Evolutionary conservation across 1,140 invertebrate species (phyloP), one percentile per base, ranked within the genome.

Genomic region (Alviniconcha marisindica): DNA sequence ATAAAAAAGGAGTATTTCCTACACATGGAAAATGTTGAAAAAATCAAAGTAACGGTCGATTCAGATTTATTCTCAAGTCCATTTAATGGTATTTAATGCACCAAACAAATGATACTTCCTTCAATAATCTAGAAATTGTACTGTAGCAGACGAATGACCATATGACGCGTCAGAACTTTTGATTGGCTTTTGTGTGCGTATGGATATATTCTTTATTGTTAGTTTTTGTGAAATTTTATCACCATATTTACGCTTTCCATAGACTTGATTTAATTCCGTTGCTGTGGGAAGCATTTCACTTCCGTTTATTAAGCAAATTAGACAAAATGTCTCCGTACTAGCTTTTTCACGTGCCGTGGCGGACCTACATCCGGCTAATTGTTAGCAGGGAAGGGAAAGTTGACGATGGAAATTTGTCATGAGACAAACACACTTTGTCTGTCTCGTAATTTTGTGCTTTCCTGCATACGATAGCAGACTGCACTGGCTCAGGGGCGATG

Each of bases 401-500:
- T 36, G 42, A 73, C 38, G 18, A 80, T 80, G 78, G 78, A 66
- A 80, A 80, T 38, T 69, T 69, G 78, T 60, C 78, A 80, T 80
- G 78, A 80, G 31, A 80, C 78, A 63, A 31, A 33, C 56, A 31
- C 54, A 76, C 24, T 38, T 63, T 38, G 40, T 82, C 1, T 82
- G 24, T 54, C 36, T 82, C 0, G 28, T 63, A 4, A 36, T 84
- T 44, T 56, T 84, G 44, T 82, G 40, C 74, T 82, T 56, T 63
- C 73, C 60, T 36, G 71, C 76, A 7, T 48, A 38, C 66, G 56
- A 81, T 40, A 74, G 82, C 51, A 80, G 71, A 69, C 38, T 83
- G 31, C 85, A 86, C 82, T 44, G 91, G 56, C 92, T 93, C 74
- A 90, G 90, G 83, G 89, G 91, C 33, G 84, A 90, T n/a, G 90